phyloP scores from a whole-genome alignment of 2,113 vertebrate genomes.

The Callipepla californica region DNA sequence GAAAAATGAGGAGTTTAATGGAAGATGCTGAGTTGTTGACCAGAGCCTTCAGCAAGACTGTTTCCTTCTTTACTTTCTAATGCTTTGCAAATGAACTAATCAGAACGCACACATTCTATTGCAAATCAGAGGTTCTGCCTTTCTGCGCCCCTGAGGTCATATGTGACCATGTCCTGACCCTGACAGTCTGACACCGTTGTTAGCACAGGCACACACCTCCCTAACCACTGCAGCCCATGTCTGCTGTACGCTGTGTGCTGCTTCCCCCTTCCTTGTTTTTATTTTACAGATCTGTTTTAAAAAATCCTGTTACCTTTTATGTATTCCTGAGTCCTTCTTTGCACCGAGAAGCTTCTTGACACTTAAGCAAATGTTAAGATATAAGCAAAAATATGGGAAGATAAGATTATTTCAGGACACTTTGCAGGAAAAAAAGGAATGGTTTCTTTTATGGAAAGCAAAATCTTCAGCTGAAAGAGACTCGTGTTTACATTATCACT shows the following conservation, averaged over 20 bases:
- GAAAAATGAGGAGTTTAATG: background rate
- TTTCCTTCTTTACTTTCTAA: background rate
- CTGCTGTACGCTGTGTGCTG: background rate
- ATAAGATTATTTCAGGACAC: background rate
- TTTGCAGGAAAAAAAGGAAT: conserved; percentile 24
- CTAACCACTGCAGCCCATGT: background rate
- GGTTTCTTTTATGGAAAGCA: background rate
- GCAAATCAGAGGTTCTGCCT: conserved; percentile 6
- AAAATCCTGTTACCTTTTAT: background rate
- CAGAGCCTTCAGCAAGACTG: background rate
- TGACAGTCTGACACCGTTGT: background rate
- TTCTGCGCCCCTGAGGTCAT: background rate
- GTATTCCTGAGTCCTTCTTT: background rate
- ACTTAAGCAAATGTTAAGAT: background rate
- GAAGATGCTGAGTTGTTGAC: background rate
- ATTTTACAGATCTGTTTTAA: background rate
- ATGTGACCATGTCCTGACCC: conserved; percentile 23
- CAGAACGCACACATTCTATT: conserved; percentile 11
- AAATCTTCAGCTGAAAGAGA: background rate
- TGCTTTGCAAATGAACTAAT: background rate
- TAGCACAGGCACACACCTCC: background rate
- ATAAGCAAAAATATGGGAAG: background rate
- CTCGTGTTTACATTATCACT: background rate
- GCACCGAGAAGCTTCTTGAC: background rate
- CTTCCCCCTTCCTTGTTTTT: background rate